Evolutionary conservation across 2,113 vertebrate species (phyloP).

Genomic region (Phaethornis superciliosus): DNA sequence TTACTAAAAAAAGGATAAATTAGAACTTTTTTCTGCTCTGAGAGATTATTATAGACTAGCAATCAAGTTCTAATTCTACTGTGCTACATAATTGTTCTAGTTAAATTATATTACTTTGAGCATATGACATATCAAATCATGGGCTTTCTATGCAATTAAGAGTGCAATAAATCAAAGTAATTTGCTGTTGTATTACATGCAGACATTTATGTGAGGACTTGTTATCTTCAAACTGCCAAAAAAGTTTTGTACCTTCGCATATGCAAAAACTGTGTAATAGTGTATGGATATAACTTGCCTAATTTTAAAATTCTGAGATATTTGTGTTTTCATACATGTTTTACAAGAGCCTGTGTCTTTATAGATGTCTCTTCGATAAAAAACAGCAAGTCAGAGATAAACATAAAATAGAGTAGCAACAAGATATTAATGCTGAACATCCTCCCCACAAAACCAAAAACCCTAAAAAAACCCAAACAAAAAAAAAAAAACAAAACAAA

Average conservation of each 20-base stretch:
- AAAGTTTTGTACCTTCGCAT: background rate
- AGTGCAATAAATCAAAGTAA: slow-evolving; percentile 50
- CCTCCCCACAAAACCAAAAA: background rate
- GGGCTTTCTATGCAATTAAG: slow-evolving; percentile 29
- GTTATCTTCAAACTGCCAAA: background rate
- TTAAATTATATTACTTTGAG: slow-evolving; percentile 34
- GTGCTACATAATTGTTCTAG: slow-evolving; percentile 16
- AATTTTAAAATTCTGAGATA: background rate
- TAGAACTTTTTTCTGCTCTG: background rate
- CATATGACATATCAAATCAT: background rate
- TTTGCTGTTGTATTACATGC: slow-evolving; percentile 16
- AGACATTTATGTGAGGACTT: background rate
- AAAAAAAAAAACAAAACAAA: background rate
- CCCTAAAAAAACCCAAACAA: background rate
- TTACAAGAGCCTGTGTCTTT: background rate
- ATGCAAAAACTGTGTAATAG: background rate
- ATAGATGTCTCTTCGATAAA: background rate
- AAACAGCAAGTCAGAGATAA: background rate
- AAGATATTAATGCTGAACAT: background rate
- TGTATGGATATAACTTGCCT: background rate
- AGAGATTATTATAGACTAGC: background rate
- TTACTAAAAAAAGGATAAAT: slow-evolving; percentile 17
- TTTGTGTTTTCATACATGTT: background rate
- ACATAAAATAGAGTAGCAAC: background rate
- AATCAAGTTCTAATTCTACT: slow-evolving; percentile 18